Conservation (phyloP, 1,140 invertebrate genomes). For the Aphaenogaster ashmeadi region DNA sequence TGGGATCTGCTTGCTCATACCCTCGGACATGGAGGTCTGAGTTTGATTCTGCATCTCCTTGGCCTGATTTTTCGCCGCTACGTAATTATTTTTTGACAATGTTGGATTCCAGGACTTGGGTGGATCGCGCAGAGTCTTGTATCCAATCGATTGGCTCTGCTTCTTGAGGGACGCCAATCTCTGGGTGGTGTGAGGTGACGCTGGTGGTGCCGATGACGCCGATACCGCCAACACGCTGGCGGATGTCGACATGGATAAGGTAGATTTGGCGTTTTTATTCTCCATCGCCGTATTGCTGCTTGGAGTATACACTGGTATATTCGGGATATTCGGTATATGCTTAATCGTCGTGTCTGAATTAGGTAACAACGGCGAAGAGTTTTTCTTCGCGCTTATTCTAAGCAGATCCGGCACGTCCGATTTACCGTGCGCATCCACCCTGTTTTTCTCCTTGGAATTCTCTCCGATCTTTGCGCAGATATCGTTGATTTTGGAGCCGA, state of each 20-base stretch:
- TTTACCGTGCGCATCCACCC: constrained; percentile 79
- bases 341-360: constrained; percentile 68
- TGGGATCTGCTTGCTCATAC: constrained; percentile 80
- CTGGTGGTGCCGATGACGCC: constrained; percentile 52
- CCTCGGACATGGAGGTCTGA: constrained; percentile 59
- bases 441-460: constrained; percentile 85
- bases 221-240: constrained; percentile 20
- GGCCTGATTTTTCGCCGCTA: constrained; percentile 85
- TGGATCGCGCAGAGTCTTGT: constrained; percentile 88
- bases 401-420: constrained; percentile 84
- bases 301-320: constrained; percentile 84
- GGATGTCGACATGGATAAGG: constrained; percentile 20
- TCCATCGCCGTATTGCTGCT: constrained; percentile 68
- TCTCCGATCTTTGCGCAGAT: constrained; percentile 86
- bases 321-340: constrained; percentile 83
- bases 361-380: neutral
- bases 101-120: constrained; percentile 89
- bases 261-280: constrained; percentile 31
- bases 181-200: constrained; percentile 66
- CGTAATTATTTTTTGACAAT: constrained; percentile 87
- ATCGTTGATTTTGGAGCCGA: constrained; percentile 85
- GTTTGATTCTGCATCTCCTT: constrained; percentile 80
- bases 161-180: constrained; percentile 75
- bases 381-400: constrained; percentile 84
- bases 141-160: constrained; percentile 84